Evolutionary conservation across 2,888 invertebrate species (phyloP).

Genomic region (Sinohyriopsis cumingii): DNA sequence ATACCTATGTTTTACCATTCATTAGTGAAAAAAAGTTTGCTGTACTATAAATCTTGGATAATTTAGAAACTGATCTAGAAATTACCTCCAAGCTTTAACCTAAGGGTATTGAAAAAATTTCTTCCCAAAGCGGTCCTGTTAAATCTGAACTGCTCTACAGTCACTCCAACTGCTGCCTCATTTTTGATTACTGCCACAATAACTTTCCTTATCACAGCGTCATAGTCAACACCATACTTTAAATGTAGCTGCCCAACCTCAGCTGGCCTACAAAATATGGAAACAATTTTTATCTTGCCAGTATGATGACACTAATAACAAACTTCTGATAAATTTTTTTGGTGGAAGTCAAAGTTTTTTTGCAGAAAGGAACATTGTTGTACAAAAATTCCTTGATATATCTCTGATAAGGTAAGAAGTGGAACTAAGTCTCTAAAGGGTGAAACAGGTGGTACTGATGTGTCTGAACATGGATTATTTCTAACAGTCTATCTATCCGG

Average conservation of each 20-base stretch:
- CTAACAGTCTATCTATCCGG: too few species aligned
- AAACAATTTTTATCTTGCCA: not conserved
- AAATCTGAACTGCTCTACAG: constrained; percentile 46
- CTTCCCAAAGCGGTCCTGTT: constrained; percentile 44
- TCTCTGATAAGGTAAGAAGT: too few species aligned
- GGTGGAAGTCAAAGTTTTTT: too few species aligned
- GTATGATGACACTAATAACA: not conserved
- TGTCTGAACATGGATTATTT: too few species aligned
- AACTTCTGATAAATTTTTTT: too few species aligned
- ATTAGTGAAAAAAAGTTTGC: too few species aligned
- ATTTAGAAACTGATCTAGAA: not conserved
- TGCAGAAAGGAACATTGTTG: too few species aligned
- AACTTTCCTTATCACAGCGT: constrained; percentile 32
- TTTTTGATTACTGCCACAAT: constrained; percentile 40
- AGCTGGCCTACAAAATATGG: constrained; percentile 31
- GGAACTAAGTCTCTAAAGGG: too few species aligned
- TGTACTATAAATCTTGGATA: too few species aligned
- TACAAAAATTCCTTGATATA: too few species aligned
- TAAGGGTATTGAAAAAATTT: constrained; percentile 29
- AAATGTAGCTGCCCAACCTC: constrained; percentile 45
- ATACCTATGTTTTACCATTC: too few species aligned
- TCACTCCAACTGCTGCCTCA: constrained; percentile 29
- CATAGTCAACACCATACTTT: constrained; percentile 38
- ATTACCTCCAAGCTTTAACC: constrained; percentile 43
- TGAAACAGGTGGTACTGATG: too few species aligned